These are phyloP conservation scores for Desmodus rotundus DNA, from an alignment of 2,113 vertebrate genomes.

Conservation along the genomic window DNA sequence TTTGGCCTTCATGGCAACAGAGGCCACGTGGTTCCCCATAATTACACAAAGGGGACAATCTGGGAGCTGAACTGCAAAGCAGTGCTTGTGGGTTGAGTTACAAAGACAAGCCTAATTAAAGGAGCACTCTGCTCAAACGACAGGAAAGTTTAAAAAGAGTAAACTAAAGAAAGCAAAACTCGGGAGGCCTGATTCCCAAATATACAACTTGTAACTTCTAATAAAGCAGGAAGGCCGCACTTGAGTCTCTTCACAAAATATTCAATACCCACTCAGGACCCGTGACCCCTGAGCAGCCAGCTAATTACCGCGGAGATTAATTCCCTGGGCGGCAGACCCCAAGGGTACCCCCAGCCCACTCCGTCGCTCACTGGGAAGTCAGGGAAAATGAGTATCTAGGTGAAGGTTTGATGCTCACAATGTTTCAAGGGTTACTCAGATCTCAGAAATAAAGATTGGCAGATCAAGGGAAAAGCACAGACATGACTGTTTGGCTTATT, in stretches of 20 bases:
- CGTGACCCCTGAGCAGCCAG: not conserved
- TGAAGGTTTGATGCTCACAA: constrained; percentile 22
- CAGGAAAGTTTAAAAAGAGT: not conserved
- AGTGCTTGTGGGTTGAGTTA: not conserved
- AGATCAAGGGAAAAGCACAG: constrained; percentile 68
- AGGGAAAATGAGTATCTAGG: not conserved
- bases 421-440: constrained; percentile 51
- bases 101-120: not conserved
- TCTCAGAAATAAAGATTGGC: constrained; percentile 67
- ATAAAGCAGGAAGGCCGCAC: not conserved
- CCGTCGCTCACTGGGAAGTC: not conserved
- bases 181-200: not conserved
- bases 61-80: not conserved
- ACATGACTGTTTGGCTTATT: constrained; percentile 54
- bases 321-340: not conserved
- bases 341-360: not conserved
- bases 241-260: constrained; percentile 22
- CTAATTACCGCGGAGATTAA: constrained; percentile 29
- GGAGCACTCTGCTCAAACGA: not conserved
- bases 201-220: not conserved
- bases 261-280: not conserved
- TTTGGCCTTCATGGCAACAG: not conserved
- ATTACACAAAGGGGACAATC: not conserved
- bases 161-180: constrained; percentile 16
- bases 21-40: not conserved